These are phyloP conservation scores for Mythimna lalbum DNA, from an alignment of 2,888 invertebrate genomes.

Conservation along the genomic window DNA sequence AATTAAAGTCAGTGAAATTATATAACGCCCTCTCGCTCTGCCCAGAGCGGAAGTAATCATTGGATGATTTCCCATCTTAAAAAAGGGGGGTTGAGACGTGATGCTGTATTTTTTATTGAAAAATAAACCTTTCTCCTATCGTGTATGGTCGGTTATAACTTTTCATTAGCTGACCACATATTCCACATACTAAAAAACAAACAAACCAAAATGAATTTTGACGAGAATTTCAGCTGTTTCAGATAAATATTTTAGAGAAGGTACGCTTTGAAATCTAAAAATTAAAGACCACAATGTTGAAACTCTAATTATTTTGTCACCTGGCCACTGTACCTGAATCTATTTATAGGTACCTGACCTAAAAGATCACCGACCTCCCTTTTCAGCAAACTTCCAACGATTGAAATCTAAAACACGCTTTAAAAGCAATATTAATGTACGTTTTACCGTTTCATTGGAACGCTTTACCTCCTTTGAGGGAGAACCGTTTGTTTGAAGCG, in stretches of 20 bases:
- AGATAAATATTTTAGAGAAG: background rate
- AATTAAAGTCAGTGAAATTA: too few species aligned
- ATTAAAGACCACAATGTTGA: background rate
- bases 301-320: background rate
- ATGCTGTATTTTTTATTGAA: too few species aligned
- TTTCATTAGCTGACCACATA: too few species aligned
- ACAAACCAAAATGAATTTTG: too few species aligned
- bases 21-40: too few species aligned
- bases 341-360: background rate
- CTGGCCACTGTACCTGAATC: background rate
- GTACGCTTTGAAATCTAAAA: background rate
- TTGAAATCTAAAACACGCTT: constrained; percentile 43
- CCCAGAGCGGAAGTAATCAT: too few species aligned
- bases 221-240: background rate
- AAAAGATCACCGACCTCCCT: constrained; percentile 1
- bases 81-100: too few species aligned
- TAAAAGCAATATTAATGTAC: constrained; percentile 40
- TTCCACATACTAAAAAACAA: too few species aligned
- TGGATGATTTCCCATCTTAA: too few species aligned
- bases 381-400: constrained; percentile 26
- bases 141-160: too few species aligned
- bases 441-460: constrained; percentile 35
- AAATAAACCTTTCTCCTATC: too few species aligned
- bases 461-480: constrained; percentile 41
- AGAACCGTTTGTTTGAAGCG: constrained; percentile 37